Evolutionary conservation across 2,888 invertebrate genomes (phyloP), one percentile per base, ranked within the genome.

Genomic region (Drosophila monieri): DNA sequence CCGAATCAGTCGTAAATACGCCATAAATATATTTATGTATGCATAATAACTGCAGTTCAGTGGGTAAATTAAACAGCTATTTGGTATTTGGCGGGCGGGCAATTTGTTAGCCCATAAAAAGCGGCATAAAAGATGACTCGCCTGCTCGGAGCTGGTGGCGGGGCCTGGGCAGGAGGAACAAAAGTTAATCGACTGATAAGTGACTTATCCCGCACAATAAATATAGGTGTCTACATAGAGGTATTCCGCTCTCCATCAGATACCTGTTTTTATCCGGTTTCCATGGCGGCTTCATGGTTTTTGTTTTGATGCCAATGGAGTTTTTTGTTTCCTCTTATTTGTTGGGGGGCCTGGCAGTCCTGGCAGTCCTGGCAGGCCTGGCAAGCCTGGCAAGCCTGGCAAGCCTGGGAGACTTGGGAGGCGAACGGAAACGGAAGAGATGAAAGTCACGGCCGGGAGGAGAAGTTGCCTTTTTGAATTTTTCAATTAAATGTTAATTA

Each of bases 401-500:
- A n/a, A n/a, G 25, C 6, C 6, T 6, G 25, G 25, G 25, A 25
- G 27, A 9, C 27, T 43, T 12, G 14, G 4, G 6, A 6, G 35
- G 35, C 35, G n/a, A 35, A 35, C 35, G 35, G 35, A 30, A 30
- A 21, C n/a, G 37, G 14, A 39, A 6, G 52, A 58, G 58, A 43
- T 58, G 43, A 52, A 49, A 49, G 52, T 21, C n/a, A 9, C 30
- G 48, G 21, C 21, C 21, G 21, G 27, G 9, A 2, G 23, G 41
- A 65, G 48, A 64, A 49, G 41, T 47, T 51, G 49, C 30, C 43
- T 58, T 49, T 21, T 39, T 60, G 23, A 30, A 49, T 43, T 72
- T 88, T 88, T 85, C 77, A 81, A 83, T 81, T 88, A 88, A 81
- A 86, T 73, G 69, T 88, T 85, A 88, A 81, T 88, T 83, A 85